A percentile compares a stretch with the other conserved stretches of the same genome.
These are phyloP conservation scores for Cyclura pinguis DNA, from an alignment of 2,797 vertebrate genomes.

Conservation along the genomic window DNA sequence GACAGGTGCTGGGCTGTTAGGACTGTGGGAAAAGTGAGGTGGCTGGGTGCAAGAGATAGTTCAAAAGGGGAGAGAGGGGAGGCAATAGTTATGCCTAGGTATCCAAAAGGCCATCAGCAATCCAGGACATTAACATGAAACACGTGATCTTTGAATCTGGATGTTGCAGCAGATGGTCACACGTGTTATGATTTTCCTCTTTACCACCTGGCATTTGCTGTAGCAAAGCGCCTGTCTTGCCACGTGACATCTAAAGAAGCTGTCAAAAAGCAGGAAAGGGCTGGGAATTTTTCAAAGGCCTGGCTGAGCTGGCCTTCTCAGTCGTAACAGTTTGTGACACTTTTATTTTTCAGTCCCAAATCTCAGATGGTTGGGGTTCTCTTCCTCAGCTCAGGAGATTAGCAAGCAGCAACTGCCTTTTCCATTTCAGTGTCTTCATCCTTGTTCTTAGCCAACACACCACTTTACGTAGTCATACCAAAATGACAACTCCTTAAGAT, in stretches of 20 bases:
- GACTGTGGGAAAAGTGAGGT: not conserved
- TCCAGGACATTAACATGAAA: slow-evolving; percentile 66
- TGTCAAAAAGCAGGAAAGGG: slow-evolving; percentile 79
- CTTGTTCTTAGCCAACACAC: not conserved
- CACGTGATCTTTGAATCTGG: slow-evolving; percentile 61
- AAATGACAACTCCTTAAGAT: too few species aligned
- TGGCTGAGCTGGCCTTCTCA: slow-evolving; percentile 72
- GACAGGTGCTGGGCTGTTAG: not conserved
- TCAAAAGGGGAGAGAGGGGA: not conserved
- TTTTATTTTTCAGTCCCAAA: slow-evolving; percentile 72
- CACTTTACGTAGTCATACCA: too few species aligned
- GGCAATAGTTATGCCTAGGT: not conserved
- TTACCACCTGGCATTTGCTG: slow-evolving; percentile 76
- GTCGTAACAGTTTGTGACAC: slow-evolving; percentile 75
- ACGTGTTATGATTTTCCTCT: slow-evolving; percentile 70
- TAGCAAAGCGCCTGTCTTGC: slow-evolving; percentile 68
- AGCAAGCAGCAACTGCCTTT: not conserved
- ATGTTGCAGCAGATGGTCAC: slow-evolving; percentile 56
- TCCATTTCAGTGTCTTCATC: not conserved
- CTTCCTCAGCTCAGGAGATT: slow-evolving; percentile 30
- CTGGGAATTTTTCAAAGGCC: slow-evolving; percentile 77
- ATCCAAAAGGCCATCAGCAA: slow-evolving; percentile 19
- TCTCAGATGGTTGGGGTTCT: slow-evolving; percentile 67
- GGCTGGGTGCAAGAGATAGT: not conserved
- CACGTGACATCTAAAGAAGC: slow-evolving; percentile 78